A percentile compares a stretch with the other conserved stretches of the same genome.
Evolutionary conservation across 2,113 vertebrate genomes (phyloP).

Genomic region (Grus americana): DNA sequence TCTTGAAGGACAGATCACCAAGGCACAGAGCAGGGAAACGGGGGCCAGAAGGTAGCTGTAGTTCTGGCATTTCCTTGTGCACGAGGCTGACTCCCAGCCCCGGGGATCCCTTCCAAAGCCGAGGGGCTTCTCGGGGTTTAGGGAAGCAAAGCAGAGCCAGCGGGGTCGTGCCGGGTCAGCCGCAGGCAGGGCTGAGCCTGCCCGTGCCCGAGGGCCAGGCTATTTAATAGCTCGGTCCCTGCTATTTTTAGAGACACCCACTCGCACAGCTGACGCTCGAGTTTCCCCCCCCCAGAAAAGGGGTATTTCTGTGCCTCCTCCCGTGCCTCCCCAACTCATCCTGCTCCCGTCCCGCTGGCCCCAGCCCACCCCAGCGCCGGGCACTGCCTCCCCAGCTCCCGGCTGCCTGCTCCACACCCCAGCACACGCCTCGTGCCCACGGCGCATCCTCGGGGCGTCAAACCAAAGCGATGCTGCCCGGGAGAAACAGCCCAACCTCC

Average conservation of each 20-base stretch:
- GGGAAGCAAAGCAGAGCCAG: background rate
- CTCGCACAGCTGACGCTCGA: background rate
- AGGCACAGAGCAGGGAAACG: background rate
- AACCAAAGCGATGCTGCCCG: rapidly evolving
- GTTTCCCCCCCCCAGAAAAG: background rate
- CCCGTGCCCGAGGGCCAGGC: background rate
- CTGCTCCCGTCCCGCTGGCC: background rate
- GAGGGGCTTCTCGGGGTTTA: background rate
- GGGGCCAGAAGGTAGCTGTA: background rate
- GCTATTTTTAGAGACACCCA: background rate
- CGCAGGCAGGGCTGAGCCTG: background rate
- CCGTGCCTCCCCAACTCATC: background rate
- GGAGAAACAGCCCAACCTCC: background rate
- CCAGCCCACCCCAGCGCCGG: background rate
- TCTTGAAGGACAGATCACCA: background rate
- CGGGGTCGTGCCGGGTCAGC: background rate
- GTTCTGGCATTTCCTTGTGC: background rate
- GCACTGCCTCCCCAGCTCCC: background rate
- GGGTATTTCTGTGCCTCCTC: background rate
- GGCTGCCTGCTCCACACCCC: background rate
- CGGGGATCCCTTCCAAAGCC: background rate
- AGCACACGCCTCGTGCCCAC: background rate
- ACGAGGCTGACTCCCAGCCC: background rate
- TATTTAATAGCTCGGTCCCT: background rate
- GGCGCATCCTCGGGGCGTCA: rapidly evolving